Percentiles rank a stretch among this genome's conserved stretches.
These are phyloP conservation scores for Trissolcus basalis DNA, from an alignment of 1,140 invertebrate genomes.

Conservation along the genomic window DNA sequence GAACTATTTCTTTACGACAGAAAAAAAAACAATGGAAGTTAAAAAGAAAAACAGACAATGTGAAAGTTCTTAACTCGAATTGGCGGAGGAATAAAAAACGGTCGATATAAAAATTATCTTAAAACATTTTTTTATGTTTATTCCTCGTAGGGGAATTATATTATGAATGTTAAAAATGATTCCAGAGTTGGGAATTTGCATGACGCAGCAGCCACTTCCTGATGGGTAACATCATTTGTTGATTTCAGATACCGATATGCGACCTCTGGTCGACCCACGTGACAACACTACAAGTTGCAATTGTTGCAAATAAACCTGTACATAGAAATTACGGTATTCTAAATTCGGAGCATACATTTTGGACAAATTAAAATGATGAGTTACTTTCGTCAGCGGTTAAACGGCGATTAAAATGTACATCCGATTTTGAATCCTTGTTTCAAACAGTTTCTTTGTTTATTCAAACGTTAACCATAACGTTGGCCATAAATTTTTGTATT, in stretches of 20 bases:
- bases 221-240: slow-evolving; percentile 56
- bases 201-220: slow-evolving; percentile 57
- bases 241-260: slow-evolving; percentile 58
- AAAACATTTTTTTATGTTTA: too few relatives aligned
- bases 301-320: slow-evolving; percentile 29
- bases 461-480: slow-evolving; percentile 2
- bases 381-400: too few relatives aligned
- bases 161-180: too few relatives aligned
- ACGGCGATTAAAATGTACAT: too few relatives aligned
- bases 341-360: background rate
- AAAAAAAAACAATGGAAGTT: slow-evolving; percentile 19
- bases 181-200: slow-evolving; percentile 8
- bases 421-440: background rate
- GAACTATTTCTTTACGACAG: slow-evolving; percentile 32
- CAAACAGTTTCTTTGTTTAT: background rate
- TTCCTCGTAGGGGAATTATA: too few relatives aligned
- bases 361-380: background rate
- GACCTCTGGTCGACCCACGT: slow-evolving; percentile 45
- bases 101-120: too few relatives aligned
- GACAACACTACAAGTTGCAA: slow-evolving; percentile 50
- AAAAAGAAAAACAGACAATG: slow-evolving; percentile 16
- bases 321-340: slow-evolving; percentile 1
- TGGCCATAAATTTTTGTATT: slow-evolving; percentile 21
- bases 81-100: background rate
- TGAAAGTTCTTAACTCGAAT: slow-evolving; percentile 45